Conservation (phyloP, 2,888 invertebrate genomes). For the Chymomyza procnemis region DNA sequence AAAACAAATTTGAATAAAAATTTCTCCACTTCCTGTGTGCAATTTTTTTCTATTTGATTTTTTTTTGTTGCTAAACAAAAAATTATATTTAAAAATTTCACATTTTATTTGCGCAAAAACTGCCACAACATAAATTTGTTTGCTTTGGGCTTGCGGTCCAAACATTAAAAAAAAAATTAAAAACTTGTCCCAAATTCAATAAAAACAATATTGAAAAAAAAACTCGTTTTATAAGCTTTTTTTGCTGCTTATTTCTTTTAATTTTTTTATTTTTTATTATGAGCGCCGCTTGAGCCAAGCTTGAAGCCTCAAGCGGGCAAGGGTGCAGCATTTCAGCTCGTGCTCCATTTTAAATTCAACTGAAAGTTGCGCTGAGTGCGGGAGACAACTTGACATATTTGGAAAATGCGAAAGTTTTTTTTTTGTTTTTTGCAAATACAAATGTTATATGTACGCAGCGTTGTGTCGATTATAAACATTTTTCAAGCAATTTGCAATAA, state of each 20-base stretch:
- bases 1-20: conserved; percentile 26
- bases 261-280: background rate
- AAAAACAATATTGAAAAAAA: background rate
- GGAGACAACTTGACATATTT: background rate
- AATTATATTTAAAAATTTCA: background rate
- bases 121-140: background rate
- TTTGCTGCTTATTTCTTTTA: background rate
- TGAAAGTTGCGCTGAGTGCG: background rate
- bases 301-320: background rate
- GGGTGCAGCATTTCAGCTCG: background rate
- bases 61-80: background rate
- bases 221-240: background rate
- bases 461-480: no score
- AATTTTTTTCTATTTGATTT: conserved; percentile 2
- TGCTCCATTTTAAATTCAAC: background rate
- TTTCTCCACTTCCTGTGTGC: conserved; percentile 39
- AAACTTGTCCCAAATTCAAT: background rate
- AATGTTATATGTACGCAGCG: background rate
- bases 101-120: background rate
- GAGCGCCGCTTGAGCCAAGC: background rate
- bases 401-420: background rate
- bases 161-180: background rate
- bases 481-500: no score
- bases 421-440: background rate
- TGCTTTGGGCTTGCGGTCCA: background rate